Percentiles rank a stretch among this genome's conserved stretches.
Evolutionary conservation across 1,140 invertebrate species (phyloP).

Genomic region (Hermetia illucens): DNA sequence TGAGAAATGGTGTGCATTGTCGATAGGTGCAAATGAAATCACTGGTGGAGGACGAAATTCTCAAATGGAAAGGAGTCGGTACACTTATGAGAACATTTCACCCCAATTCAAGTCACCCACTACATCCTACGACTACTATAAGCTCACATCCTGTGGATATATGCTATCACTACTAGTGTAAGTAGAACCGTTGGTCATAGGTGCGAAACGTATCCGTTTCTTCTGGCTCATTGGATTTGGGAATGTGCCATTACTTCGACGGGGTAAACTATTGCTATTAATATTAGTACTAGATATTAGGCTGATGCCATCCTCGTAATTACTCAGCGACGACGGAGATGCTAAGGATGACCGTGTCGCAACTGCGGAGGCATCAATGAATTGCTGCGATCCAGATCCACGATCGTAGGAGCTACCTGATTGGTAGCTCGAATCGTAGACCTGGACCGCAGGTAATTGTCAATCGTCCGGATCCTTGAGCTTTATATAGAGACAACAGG

Average conservation of each 20-base stretch:
- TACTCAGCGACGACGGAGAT: background rate
- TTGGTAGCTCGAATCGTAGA: constrained; percentile 1
- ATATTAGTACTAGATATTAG: background rate
- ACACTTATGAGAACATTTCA: too few relatives aligned
- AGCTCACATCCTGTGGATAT: constrained; percentile 1
- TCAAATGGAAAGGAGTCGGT: too few relatives aligned
- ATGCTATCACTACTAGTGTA: background rate
- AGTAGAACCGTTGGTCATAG: background rate
- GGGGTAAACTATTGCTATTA: background rate
- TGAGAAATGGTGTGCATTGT: too few relatives aligned
- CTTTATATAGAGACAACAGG: constrained; percentile 65
- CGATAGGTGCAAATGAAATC: too few relatives aligned
- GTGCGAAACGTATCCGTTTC: background rate
- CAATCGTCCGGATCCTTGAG: constrained; percentile 45
- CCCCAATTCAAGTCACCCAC: too few relatives aligned
- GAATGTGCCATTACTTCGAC: background rate
- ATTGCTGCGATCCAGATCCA: too few relatives aligned
- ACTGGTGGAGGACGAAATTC: too few relatives aligned
- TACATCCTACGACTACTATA: constrained; percentile 1
- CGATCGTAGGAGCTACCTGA: too few relatives aligned
- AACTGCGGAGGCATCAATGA: too few relatives aligned
- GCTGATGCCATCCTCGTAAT: background rate
- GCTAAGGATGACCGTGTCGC: too few relatives aligned
- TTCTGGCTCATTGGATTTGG: background rate
- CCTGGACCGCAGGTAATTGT: constrained; percentile 23